Evolutionary conservation across 2,888 invertebrate species (phyloP), one percentile per base, ranked within the genome.

Genomic region (Melanostoma mellinum): DNA sequence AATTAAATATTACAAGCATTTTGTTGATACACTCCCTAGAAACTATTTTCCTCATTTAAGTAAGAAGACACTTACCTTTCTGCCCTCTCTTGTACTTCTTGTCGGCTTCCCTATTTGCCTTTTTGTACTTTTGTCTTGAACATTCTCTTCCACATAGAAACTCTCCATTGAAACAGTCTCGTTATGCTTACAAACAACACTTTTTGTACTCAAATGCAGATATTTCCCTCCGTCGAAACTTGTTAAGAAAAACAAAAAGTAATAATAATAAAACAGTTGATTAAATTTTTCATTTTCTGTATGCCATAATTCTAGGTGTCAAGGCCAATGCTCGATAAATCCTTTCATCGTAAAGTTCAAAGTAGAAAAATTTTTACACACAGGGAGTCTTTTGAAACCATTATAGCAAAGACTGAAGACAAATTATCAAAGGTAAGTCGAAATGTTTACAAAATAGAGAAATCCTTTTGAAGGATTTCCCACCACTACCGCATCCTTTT

Each of bases 311-410:
- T 86, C 46, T 92, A 95, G 90, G 94, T 97, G 76, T 94, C 97
- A 36, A 93, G 97, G 46, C 96, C 97, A 52, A 94, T 97, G 75
- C 92, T 97, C 86, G 97, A 97, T 89, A 94, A 95, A 88, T 96
- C 97, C 87, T 97, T 97, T 92, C 95, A 96, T 91, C 94, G 97
- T 89, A 98, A 98, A 92, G 95, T 97, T 85, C 97, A 97, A 91
- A 96, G 97, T 52, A 93, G 97, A 87, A 97, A 97, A 92, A 95
- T 97, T 81, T 97, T 97, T 92, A 94, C 95, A 35, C 97, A 97
- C 91, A 94, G 97, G 86, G 97, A 97, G 91, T 96, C 96, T 88
- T 97, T 96, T 92, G 97, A 97, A 91, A 94, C 96, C 80, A 95
- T 97, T 87, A 94, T 97, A 86, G 94, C 94, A 87, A 97, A 97